phyloP scores from a whole-genome alignment of 2,113 vertebrate species.

The Jacana jacana region DNA sequence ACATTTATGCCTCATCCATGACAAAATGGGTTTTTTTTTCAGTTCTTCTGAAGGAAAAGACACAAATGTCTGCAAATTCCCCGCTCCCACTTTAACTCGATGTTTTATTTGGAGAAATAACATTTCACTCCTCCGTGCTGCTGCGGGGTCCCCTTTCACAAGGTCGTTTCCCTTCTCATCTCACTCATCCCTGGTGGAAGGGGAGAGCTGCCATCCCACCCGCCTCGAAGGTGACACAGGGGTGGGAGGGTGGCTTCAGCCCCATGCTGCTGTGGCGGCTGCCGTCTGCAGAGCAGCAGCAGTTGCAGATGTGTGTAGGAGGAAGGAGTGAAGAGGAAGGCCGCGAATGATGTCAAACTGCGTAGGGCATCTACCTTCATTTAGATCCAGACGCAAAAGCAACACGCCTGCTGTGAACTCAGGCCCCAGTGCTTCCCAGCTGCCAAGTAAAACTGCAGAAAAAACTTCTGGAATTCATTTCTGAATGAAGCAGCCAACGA shows the following conservation, averaged over 20 bases:
- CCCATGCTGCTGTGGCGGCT: background rate
- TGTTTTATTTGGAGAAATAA: background rate
- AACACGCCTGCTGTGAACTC: background rate
- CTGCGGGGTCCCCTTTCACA: background rate
- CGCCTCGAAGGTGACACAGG: background rate
- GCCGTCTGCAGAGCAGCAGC: background rate
- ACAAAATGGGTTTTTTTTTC: background rate
- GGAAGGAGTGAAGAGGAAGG: background rate
- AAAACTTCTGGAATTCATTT: background rate
- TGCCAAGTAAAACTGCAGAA: background rate
- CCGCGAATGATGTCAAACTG: background rate
- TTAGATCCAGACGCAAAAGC: background rate
- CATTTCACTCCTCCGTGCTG: background rate
- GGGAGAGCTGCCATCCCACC: background rate
- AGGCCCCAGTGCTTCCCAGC: background rate
- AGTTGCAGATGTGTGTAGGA: background rate
- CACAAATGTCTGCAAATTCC: background rate
- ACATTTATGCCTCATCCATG: conserved; percentile 24
- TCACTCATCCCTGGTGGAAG: background rate
- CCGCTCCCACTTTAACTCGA: background rate
- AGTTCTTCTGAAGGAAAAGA: background rate
- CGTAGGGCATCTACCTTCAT: background rate
- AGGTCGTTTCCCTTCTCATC: background rate
- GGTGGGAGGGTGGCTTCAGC: background rate
- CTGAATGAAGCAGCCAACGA: background rate